Evolutionary conservation across 2,888 invertebrate species (phyloP).

Genomic region (Atrina japonica): DNA sequence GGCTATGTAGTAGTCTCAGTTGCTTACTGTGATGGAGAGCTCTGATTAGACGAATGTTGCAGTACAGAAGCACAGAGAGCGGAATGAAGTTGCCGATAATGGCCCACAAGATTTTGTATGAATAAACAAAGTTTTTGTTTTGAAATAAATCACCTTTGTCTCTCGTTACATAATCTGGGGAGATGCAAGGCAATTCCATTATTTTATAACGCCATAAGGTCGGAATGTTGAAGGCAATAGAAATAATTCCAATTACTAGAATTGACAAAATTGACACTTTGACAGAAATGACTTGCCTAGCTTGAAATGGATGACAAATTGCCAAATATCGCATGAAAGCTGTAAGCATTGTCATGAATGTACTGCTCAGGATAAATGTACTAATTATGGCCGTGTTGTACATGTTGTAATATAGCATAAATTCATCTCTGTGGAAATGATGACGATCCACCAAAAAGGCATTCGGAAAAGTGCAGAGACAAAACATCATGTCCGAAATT

Average conservation of each 20-base stretch:
- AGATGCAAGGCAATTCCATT: background rate
- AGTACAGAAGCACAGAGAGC: conserved; percentile 64
- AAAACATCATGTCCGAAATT: conserved; percentile 86
- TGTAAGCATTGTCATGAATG: conserved; percentile 87
- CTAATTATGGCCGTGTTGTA: conserved; percentile 65
- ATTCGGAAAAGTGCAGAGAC: conserved; percentile 83
- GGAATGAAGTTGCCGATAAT: conserved; percentile 70
- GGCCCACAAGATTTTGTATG: conserved; percentile 64
- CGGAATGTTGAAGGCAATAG: conserved; percentile 87
- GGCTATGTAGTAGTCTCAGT: conserved; percentile 64
- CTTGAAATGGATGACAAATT: conserved; percentile 87
- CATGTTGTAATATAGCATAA: conserved; percentile 66
- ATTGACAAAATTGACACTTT: conserved; percentile 84
- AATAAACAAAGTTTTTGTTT: conserved; percentile 53
- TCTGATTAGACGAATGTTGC: conserved; percentile 69
- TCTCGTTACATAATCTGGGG: conserved; percentile 29
- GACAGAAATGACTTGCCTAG: conserved; percentile 85
- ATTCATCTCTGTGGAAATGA: conserved; percentile 83
- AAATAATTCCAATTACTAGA: conserved; percentile 84
- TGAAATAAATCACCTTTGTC: conserved; percentile 44
- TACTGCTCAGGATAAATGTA: conserved; percentile 85
- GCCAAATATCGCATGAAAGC: conserved; percentile 88
- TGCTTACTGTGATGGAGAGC: conserved; percentile 66
- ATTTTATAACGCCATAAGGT: conserved; percentile 59
- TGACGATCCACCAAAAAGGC: conserved; percentile 52